Evolutionary conservation across 2,888 invertebrate species (phyloP).

Genomic region (Bimastos eiseni): DNA sequence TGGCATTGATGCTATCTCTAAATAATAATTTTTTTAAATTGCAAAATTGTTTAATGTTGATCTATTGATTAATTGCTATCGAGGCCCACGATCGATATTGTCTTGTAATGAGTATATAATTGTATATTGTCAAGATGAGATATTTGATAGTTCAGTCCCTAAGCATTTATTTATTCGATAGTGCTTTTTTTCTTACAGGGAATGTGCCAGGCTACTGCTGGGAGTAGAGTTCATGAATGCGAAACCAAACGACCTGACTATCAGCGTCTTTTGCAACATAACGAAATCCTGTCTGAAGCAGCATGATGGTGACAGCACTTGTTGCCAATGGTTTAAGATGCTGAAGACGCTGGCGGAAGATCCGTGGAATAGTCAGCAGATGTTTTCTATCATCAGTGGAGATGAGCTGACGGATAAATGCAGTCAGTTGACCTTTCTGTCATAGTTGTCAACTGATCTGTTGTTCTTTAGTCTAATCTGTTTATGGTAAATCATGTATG

Average conservation of each 20-base stretch:
- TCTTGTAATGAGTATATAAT: background rate
- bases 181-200: background rate
- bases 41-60: too few relatives aligned
- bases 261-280: slow-evolving; percentile 1
- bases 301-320: background rate
- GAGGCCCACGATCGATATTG: background rate
- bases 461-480: too few relatives aligned
- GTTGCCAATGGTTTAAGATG: background rate
- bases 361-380: background rate
- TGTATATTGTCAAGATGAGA: background rate
- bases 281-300: background rate
- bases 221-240: background rate
- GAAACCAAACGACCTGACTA: background rate
- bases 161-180: background rate
- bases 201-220: slow-evolving; percentile 1
- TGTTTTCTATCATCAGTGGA: background rate
- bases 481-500: too few relatives aligned
- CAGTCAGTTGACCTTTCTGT: background rate
- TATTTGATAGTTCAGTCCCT: background rate
- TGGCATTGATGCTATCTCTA: too few relatives aligned
- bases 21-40: too few relatives aligned
- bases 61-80: too few relatives aligned
- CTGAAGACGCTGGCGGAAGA: background rate
- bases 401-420: background rate
- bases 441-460: background rate